A percentile compares a stretch with the other conserved stretches of the same genome.
phyloP scores from a whole-genome alignment of 2,113 vertebrate genomes.

The Corynorhinus townsendii region DNA sequence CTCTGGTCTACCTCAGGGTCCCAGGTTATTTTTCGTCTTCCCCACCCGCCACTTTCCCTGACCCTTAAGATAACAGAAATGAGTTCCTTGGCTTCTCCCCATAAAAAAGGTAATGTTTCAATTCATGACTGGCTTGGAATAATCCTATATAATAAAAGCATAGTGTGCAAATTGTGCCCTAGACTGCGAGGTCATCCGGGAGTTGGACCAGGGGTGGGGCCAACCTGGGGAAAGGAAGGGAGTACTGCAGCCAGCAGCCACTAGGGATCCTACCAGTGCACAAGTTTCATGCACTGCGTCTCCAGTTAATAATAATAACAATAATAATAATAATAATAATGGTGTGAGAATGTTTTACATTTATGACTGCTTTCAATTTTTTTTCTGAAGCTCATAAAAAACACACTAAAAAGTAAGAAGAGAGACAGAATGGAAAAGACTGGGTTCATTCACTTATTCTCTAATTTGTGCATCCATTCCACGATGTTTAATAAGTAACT shows the following conservation, averaged over 20 bases:
- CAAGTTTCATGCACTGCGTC: no score
- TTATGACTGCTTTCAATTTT: neutral
- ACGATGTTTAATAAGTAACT: neutral
- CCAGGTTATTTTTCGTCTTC: neutral
- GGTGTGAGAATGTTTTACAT: neutral
- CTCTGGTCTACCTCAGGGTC: neutral
- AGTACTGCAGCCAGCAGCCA: no score
- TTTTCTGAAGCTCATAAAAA: neutral
- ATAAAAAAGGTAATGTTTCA: neutral
- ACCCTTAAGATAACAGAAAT: neutral
- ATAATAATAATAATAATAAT: neutral
- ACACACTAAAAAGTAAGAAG: neutral
- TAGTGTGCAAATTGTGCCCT: no score
- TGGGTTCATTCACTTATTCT: neutral
- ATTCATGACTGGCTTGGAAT: slow-evolving; percentile 13
- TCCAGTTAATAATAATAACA: neutral
- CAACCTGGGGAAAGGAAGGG: no score
- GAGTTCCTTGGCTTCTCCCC: neutral
- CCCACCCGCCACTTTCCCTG: neutral
- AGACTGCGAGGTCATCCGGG: no score
- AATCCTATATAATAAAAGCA: neutral
- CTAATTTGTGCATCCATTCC: neutral
- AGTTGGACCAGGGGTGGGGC: no score
- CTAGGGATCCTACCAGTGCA: no score
- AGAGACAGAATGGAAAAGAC: neutral